A percentile compares a stretch with the other conserved stretches of the same genome.
Conservation (phyloP, 2,113 vertebrate genomes). For the Struthidea cinerea region DNA sequence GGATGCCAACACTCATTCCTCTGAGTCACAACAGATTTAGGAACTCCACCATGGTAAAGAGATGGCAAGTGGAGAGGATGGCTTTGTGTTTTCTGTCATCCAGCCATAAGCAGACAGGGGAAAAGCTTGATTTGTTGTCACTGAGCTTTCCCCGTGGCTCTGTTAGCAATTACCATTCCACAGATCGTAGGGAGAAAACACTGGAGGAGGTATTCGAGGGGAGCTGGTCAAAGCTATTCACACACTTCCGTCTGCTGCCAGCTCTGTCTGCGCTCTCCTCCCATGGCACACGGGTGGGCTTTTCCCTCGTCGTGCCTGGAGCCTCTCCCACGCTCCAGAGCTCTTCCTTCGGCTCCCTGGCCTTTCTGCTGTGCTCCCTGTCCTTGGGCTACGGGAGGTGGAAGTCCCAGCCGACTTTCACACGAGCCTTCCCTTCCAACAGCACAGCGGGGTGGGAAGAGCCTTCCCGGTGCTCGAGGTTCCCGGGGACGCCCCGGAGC, state of each 20-base stretch:
- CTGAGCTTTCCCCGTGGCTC: neutral
- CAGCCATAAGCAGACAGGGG: neutral
- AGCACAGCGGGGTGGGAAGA: neutral
- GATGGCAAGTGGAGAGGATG: neutral
- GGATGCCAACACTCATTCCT: neutral
- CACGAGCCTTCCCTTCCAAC: fast-evolving
- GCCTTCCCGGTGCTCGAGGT: neutral
- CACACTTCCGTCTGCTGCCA: neutral
- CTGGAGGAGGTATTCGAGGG: neutral
- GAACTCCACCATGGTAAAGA: neutral
- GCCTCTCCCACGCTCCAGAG: neutral
- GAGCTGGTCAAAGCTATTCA: neutral
- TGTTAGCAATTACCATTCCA: neutral
- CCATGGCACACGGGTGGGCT: neutral
- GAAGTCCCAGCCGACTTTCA: neutral
- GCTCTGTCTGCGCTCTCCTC: neutral
- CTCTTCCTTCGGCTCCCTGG: neutral
- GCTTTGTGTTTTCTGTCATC: neutral
- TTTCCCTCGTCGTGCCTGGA: neutral
- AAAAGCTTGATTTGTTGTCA: neutral
- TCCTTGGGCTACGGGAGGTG: fast-evolving
- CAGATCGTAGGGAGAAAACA: neutral
- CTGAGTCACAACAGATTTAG: neutral
- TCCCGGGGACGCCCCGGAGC: neutral
- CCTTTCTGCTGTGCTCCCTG: neutral